Percentiles rank a stretch among this genome's conserved stretches.
Evolutionary conservation across 2,888 invertebrate genomes (phyloP).

Genomic region (Alviniconcha strummeri): DNA sequence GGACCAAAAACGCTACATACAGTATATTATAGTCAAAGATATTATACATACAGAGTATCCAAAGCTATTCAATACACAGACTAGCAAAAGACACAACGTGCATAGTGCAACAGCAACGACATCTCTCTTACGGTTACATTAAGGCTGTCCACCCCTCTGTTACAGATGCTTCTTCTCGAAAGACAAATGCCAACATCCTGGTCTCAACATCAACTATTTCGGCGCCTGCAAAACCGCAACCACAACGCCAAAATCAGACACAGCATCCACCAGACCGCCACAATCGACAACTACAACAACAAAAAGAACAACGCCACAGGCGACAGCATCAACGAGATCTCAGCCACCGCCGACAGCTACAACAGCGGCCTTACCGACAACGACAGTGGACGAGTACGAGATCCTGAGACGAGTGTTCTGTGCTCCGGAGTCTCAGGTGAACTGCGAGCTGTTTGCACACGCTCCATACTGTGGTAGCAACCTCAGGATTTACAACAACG

Average conservation of each 20-base stretch:
- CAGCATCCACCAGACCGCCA: not conserved
- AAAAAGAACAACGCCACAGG: not conserved
- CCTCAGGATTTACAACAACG: not conserved
- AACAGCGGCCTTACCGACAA: not conserved
- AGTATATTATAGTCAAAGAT: no score
- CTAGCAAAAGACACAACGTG: no score
- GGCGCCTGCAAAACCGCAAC: not conserved
- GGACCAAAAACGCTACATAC: no score
- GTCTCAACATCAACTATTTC: not conserved
- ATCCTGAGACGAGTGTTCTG: not conserved
- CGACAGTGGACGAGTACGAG: slow-evolving; percentile 1
- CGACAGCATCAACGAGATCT: not conserved
- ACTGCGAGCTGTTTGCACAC: not conserved
- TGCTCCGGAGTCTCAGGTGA: not conserved
- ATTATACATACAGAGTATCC: no score
- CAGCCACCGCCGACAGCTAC: not conserved
- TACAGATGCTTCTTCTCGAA: not conserved
- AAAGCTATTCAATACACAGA: no score
- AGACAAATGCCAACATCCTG: not conserved
- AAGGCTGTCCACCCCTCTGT: no score
- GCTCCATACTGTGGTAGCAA: not conserved
- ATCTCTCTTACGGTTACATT: no score
- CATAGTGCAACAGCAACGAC: no score
- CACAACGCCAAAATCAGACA: not conserved
- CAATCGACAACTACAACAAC: not conserved